Evolutionary conservation across 92 coral and sea anemone species (phyloP).

Genomic region (Heliopora coerulea): DNA sequence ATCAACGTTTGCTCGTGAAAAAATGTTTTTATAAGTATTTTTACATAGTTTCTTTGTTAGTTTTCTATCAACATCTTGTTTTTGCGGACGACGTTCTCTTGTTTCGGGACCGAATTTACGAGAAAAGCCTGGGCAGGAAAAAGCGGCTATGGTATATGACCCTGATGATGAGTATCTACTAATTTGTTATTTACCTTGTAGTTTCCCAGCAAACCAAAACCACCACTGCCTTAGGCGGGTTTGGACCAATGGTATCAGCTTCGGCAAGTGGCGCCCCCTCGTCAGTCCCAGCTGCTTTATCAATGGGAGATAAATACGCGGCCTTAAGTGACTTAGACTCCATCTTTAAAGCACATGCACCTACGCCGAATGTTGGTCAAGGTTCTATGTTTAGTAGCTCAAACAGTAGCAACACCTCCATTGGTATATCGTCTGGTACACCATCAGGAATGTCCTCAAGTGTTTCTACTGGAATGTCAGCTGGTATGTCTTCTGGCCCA

Average conservation of each 20-base stretch:
- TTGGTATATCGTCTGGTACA: conserved; percentile 54
- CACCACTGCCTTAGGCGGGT: conserved; percentile 62
- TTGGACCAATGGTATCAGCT: conserved; percentile 96
- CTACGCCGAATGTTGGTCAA: conserved; percentile 44
- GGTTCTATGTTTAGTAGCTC: conserved; percentile 73
- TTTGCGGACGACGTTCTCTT: no score
- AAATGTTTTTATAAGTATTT: no score
- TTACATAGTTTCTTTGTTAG: no score
- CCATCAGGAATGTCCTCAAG: conserved; percentile 8
- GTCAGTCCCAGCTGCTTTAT: conserved; percentile 27
- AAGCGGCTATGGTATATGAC: no score
- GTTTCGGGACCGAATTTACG: no score
- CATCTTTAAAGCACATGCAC: conserved; percentile 59
- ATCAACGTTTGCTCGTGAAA: no score
- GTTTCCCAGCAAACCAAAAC: conserved; percentile 62
- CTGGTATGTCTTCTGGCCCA: conserved; percentile 96
- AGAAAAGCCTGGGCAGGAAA: no score
- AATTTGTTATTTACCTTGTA: conserved; percentile 9
- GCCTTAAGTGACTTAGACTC: conserved; percentile 88
- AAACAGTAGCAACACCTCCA: conserved; percentile 51
- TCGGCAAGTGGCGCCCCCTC: conserved; percentile 56
- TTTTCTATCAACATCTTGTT: no score
- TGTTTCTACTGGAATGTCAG: conserved; percentile 58
- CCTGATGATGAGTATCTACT: no score
- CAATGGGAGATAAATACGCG: conserved; percentile 74